Evolutionary conservation across 1,140 invertebrate species (phyloP), one percentile per base, ranked within the genome.

Genomic region (Nymphalis io): DNA sequence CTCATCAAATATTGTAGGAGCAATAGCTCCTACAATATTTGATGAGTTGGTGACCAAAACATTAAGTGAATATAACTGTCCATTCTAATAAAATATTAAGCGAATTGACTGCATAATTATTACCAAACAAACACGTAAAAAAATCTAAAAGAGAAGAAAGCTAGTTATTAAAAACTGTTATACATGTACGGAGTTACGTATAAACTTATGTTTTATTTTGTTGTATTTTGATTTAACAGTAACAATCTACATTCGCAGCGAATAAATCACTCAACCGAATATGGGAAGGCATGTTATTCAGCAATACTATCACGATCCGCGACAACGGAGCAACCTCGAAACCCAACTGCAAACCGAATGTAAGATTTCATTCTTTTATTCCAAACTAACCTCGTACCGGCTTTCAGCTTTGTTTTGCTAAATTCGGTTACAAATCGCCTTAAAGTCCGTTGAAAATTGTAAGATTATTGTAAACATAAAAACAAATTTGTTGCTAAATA

Each of bases 331-430:
- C 44, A 46, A 46, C 44, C 46, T 18, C 12, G 40, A 46, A 61
- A 38, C 59, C 59, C 59, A 46, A 38, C 59, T 44, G 59, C 44
- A 61, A 61, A 61, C 40, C 42, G 21, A 61, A 61, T 61, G 46
- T 46, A 40, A 40, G n/a, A n/a, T n/a, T n/a, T 61, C 18, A n/a
- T 16, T 60, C 40, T 46, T 61, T 61, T 61, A 61, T 61, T 61
- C 59, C 40, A 0, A 46, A 27, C 59, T n/a, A 23, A 61, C 20
- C 59, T 23, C 13, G 59, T 23, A n/a, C 40, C 58, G 40, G 16
- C 58, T 61, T 61, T 61, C 58, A 33, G 16, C 58, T 61, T 61
- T 61, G 59, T 61, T 61, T 61, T 46, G 59, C 40, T 61, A 61
- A 61, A 61, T 61, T 61, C 21, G 42, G 59, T 46, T 61, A 61